Base-by-base conservation (phyloP, 2,888 invertebrate genomes). In the Meghimatium bilineatum region DNA sequence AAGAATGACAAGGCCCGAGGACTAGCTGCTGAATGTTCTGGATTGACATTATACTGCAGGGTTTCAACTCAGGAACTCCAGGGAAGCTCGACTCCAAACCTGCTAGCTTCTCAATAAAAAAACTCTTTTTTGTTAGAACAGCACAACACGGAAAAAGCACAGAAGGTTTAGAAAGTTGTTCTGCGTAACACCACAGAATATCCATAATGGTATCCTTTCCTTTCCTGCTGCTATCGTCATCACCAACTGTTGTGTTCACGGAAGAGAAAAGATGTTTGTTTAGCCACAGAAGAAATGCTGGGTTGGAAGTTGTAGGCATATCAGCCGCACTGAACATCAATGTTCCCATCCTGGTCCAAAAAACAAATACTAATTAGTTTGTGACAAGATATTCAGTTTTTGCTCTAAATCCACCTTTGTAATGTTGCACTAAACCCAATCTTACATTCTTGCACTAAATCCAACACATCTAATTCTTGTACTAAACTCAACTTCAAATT, bases 11-110 rank as follows among this genome's bases (percentile, higher is more conserved):
- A 12, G 90, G 88, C 14, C 93, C 93, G 49, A 92, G 85, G n/a
- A 92, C 86, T 0, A 92, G 83, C 83, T 92, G 91, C 80, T 92
- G 91, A 29, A 93, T 89, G 87, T 92, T 92, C 72, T 89, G 87
- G 56, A 92, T 84, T 0, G 91, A 91, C 10, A 93, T 87, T 75
- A 91, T 92, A 56, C 91, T 89, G 69, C 91, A 90, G 26, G 92
- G 91, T 56, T 90, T 87, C 77, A 93, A 83, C 6, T 90, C 89
- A 1, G 92, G 92, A n/a, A 91, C 87, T 17, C 88, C 89, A 12
- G 87, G 87, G 67, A 89, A 89, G 26, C 87, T 89, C 20, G 89
- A 87, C 20, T 88, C 86, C 34, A 86, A 67, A 1, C 86, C 86
- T 38, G 87, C 87, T 69, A 92, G 84, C 74, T 88, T 86, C 60